Base-by-base conservation (phyloP, 2,113 vertebrate genomes). In the Cryptoleucopteryx plumbea region DNA sequence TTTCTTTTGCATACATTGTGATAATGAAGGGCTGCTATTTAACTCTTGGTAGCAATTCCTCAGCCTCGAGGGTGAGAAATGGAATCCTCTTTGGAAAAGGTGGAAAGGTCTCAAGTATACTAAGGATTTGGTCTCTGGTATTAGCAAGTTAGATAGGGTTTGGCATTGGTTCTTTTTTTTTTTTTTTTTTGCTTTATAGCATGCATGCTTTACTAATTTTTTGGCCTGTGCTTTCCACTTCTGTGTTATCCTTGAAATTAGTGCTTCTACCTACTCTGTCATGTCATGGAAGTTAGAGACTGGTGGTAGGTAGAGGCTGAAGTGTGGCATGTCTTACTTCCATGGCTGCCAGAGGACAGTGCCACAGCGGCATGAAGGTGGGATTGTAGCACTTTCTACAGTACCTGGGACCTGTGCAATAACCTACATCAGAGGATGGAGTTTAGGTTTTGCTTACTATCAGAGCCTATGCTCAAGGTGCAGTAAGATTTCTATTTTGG, bases 291-390 rank as follows among this genome's bases (percentile, higher is more conserved):
- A 26, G 15, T 63, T 9, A 19, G 72, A 53, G 52, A 10, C 43
- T 23, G 7, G 40, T 58, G 31, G 18, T 34, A 34, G 61, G 36
- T 9, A 15, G 58, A 21, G 47, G 16, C 55, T 45, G 31, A 59
- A 38, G 59, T 6, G 11, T 59, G 52, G 7, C 0, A 1, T 55
- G 14, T 47, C 10, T 43, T 19, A 13, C 22, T 70, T 40, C 38
- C 1, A 0, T 21, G 36, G 43, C 8, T 82, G 61, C 61, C 74
- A 31, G 65, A 72, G 81, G 56, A 17, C 11, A 27, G 13, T 16
- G 55, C 56, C 42, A 7, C 47, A 56, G 86, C 1, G 0, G 36
- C 5, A 0, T 7, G 45, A 59, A 47, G 56, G 27, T 65, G 61
- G 71, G 43, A 36, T 5, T 23, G 34, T 12, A 40, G 70, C 56